phyloP scores from a whole-genome alignment of 2,113 vertebrate genomes.

The crab-eating macaque (Macaca fascicularis) region T2T-MFA8v1.1 NC_088395.1:136289001-136289500 shows the following conservation, averaged over 20 bases:
- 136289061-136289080: background rate
- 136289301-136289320: background rate
- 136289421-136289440: constrained; percentile 28
- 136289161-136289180: background rate
- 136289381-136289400: background rate
- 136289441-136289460: background rate
- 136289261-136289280: background rate
- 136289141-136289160: background rate
- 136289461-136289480: background rate
- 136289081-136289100: background rate
- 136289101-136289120: background rate
- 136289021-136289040: constrained; percentile 85
- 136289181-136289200: background rate
- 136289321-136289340: background rate
- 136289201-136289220: background rate
- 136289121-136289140: background rate
- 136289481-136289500: background rate
- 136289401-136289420: constrained; percentile 14
- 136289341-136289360: background rate
- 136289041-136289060: background rate
- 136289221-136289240: background rate
- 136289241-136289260: background rate
- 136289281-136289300: background rate
- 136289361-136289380: background rate
- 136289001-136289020: constrained; percentile 64